Evolutionary conservation across 2,797 vertebrate genomes (phyloP).

Genomic region (Sorex maritimensis): DNA sequence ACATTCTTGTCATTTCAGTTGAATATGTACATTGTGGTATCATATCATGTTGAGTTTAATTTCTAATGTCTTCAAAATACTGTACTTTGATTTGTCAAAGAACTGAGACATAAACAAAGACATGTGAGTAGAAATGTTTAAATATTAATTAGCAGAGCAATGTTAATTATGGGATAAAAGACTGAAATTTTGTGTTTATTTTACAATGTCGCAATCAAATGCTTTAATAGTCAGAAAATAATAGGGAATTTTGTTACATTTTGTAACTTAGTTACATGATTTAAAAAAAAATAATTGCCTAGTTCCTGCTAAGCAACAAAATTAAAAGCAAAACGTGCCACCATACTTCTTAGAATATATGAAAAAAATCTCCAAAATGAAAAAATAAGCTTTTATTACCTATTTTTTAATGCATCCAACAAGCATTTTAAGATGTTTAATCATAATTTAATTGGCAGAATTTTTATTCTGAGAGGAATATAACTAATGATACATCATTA

Average conservation of each 20-base stretch:
- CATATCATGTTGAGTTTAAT: background rate
- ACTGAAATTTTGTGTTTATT: background rate
- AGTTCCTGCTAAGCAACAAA: background rate
- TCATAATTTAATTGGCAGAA: background rate
- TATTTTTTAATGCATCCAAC: background rate
- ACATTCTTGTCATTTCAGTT: background rate
- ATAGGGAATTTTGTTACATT: background rate
- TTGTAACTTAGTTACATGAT: background rate
- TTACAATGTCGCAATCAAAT: conserved; percentile 20
- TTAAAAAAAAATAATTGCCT: conserved; percentile 10
- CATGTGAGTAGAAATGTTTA: background rate
- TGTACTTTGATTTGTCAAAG: conserved; percentile 17
- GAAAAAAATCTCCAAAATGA: conserved; percentile 37
- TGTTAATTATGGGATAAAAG: background rate
- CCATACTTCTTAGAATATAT: background rate
- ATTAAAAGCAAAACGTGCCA: background rate
- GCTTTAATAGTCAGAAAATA: conserved; percentile 42
- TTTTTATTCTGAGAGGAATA: conserved; percentile 30
- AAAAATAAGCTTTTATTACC: background rate
- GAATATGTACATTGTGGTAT: background rate
- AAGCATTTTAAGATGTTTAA: background rate
- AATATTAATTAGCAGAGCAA: conserved; percentile 50
- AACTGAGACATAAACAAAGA: conserved; percentile 36
- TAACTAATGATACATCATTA: conserved; percentile 29
- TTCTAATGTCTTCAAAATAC: conserved; percentile 20